Evolutionary conservation across 2,113 vertebrate genomes (phyloP), one percentile per base, ranked within the genome.

Genomic region (Ictalurus furcatus): DNA sequence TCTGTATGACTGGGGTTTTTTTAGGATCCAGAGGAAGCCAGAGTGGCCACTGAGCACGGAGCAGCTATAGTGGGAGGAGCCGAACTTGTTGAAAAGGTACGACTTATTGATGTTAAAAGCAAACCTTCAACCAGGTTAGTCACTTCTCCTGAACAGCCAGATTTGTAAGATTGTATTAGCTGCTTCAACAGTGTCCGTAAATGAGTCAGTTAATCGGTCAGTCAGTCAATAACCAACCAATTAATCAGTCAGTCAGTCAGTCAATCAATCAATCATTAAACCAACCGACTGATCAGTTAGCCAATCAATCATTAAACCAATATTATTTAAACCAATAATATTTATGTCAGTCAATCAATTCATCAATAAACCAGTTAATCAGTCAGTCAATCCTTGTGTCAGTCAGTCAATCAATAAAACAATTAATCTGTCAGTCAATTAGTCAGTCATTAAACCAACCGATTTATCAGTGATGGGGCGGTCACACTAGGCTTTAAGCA

Each of bases 11-110:
- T 25, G 37, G 30, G 40, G 6, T 12, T 8, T 88, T 0, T 89
- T 71, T 95, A 99, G 98, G 93, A 97, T 48, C 88, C 93, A 30
- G 89, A 95, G 90, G 96, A 98, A 87, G 95, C 94, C 88, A 92
- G 94, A 92, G 87, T 94, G 61, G 98, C 98, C 25, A 94, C 87
- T 83, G 93, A 96, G 84, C 94, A 95, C 2, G 97, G 98, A 91
- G 98, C 98, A 0, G 88, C 90, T 0, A 79, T 96, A 73, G 97
- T 94, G 58, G 98, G 98, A 92, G 98, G 98, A 90, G 17, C 88
- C 11, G 95, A 97, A 90, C 96, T 99, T 88, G 84, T 99, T 54
- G 95, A 97, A 92, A 95, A 95, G 95, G 98, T 99, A 95, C 88
- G 14, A 78, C 63, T 16, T 63, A 21, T 28, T 25, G 21, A 44